Percentiles rank a stretch among this genome's conserved stretches.
Evolutionary conservation across 2,797 vertebrate species (phyloP).

Genomic region (Coregonus sp.): DNA sequence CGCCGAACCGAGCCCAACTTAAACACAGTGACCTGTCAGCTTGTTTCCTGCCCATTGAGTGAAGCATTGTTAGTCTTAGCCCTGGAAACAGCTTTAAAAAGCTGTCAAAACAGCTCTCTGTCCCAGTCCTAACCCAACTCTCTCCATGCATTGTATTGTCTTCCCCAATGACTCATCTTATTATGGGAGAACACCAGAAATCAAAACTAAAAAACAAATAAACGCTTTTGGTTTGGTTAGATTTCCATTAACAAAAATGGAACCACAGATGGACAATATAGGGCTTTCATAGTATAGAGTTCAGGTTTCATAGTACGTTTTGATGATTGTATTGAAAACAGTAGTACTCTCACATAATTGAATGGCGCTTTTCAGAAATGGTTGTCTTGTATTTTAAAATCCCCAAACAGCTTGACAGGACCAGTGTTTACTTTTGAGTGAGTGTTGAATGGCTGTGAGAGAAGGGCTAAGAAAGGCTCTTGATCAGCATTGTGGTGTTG

Average conservation of each 20-base stretch:
- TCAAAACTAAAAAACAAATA: constrained; percentile 22
- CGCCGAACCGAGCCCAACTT: constrained; percentile 2
- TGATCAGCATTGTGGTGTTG: constrained; percentile 44
- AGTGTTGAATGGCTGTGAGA: constrained; percentile 31
- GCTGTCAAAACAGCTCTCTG: constrained; percentile 59
- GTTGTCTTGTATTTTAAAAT: constrained; percentile 25
- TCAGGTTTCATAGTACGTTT: constrained; percentile 14
- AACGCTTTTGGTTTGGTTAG: constrained; percentile 15
- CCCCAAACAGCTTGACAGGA: constrained; percentile 13
- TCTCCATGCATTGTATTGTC: constrained; percentile 32
- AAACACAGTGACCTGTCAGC: constrained; percentile 70
- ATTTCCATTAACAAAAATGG: background rate
- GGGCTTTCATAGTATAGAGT: constrained; percentile 19
- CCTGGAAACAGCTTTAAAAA: constrained; percentile 59
- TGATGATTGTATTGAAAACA: constrained; percentile 26
- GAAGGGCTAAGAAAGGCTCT: constrained; percentile 24
- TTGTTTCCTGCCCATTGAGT: constrained; percentile 64
- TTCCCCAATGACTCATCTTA: constrained; percentile 43
- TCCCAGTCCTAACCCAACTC: constrained; percentile 31
- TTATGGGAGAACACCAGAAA: constrained; percentile 41
- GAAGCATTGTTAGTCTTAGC: constrained; percentile 57
- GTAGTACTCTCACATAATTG: constrained; percentile 36
- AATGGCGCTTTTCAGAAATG: constrained; percentile 24
- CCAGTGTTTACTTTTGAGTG: constrained; percentile 43
- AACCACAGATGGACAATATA: constrained; percentile 17